Conservation (phyloP, 1,140 invertebrate species). For the Drosophila nasuta region DNA sequence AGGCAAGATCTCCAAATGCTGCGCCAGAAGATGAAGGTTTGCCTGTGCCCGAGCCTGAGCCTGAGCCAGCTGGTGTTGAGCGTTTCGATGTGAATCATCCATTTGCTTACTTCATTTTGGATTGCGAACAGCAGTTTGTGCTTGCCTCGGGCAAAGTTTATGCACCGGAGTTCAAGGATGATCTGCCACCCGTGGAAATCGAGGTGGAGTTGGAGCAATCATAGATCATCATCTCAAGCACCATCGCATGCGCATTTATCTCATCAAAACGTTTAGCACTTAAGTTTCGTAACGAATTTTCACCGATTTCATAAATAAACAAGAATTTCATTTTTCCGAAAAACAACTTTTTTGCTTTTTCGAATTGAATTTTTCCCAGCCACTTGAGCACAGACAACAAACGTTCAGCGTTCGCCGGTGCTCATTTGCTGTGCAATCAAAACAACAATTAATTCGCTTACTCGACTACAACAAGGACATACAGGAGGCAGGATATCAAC, state of each 20-base stretch:
- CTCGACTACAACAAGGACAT: conserved; percentile 32
- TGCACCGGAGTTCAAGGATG: conserved; percentile 82
- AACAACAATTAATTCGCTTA: conserved; percentile 81
- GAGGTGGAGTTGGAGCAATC: conserved; percentile 75
- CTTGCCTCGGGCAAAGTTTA: conserved; percentile 88
- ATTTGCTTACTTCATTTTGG: conserved; percentile 89
- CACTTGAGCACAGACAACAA: conserved; percentile 47
- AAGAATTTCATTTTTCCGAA: conserved; percentile 60
- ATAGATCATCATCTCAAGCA: conserved; percentile 29
- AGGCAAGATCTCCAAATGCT: conserved; percentile 49
- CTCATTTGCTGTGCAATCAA: conserved; percentile 70
- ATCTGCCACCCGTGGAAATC: conserved; percentile 63
- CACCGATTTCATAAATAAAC: conserved; percentile 64
- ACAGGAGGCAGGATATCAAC: conserved; percentile 47
- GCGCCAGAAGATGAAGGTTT: conserved; percentile 4
- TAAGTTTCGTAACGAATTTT: conserved; percentile 77
- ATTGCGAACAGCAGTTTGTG: conserved; percentile 87
- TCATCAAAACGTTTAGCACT: conserved; percentile 32
- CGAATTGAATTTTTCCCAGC: conserved; percentile 60
- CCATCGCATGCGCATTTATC: not conserved
- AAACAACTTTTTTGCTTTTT: conserved; percentile 18
- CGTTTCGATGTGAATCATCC: conserved; percentile 88
- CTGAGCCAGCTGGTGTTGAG: conserved; percentile 69
- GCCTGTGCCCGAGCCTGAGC: conserved; percentile 62
- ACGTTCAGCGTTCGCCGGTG: not conserved